Percentiles rank a stretch among this genome's conserved stretches.
Conservation (phyloP, 2,113 vertebrate genomes). For the Coreoperca whiteheadi region DNA sequence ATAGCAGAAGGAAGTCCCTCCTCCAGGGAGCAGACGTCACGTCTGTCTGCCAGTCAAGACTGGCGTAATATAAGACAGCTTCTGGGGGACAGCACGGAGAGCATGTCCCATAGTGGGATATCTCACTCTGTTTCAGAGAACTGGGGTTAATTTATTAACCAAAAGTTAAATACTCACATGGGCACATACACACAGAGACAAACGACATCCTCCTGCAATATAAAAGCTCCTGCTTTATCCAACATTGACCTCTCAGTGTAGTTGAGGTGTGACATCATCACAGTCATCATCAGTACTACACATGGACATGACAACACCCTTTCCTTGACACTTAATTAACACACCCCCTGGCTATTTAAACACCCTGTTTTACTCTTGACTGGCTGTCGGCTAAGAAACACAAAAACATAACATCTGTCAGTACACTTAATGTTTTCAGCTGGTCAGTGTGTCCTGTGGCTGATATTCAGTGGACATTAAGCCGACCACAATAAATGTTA, state of each 20-base stretch:
- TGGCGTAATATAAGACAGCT: too few relatives aligned
- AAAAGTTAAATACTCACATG: slow-evolving; percentile 28
- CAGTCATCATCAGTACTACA: background rate
- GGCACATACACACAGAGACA: background rate
- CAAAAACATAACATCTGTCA: background rate
- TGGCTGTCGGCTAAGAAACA: background rate
- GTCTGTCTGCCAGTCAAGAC: too few relatives aligned
- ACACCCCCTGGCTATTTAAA: background rate
- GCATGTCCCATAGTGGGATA: too few relatives aligned
- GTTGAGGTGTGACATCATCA: background rate
- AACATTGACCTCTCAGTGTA: slow-evolving; percentile 27
- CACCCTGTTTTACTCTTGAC: background rate
- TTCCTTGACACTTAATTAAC: background rate
- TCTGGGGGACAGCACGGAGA: too few relatives aligned
- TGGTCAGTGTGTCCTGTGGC: background rate
- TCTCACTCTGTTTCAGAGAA: too few relatives aligned
- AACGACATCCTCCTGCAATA: slow-evolving; percentile 26
- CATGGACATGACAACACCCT: slow-evolving; percentile 11
- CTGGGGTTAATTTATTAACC: too few relatives aligned
- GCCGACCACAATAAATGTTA: background rate
- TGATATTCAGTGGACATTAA: background rate
- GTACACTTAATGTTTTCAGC: background rate
- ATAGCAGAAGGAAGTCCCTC: too few relatives aligned
- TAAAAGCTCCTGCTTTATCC: background rate
- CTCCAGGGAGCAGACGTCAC: too few relatives aligned